Evolutionary conservation across 2,888 invertebrate species (phyloP), one percentile per base, ranked within the genome.

Genomic region (Pachymerium ferrugineum): DNA sequence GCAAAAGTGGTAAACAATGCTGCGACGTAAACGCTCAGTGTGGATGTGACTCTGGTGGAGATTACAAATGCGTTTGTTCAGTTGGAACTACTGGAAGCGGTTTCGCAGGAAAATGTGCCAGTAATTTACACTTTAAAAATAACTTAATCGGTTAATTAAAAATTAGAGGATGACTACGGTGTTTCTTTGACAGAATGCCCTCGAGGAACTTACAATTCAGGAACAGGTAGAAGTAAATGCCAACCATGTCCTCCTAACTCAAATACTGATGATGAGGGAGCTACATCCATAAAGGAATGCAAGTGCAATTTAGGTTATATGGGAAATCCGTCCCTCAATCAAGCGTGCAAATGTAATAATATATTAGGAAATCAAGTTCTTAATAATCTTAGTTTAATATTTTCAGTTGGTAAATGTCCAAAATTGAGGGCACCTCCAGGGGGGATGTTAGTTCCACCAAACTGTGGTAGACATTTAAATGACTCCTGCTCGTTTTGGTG

Each of bases 161-260:
- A 35, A 35, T 10, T 35, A 35, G 14, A 35, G 14, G 8, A 10
- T 10, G 8, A 67, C 3, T 67, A 14, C 3, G 12, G 12, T 16
- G 3, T 68, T 68, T 28, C n/a, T 22, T 6, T 16, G 8, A 31
- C 33, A 71, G 71, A 35, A 71, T 71, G 71, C 28, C 38, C 71
- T 35, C 28, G 16, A 38, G 71, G 71, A 38, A 71, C 38, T 19
- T 71, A 35, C 62, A 54, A 54, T 38, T 28, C 33, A 28, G 42
- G 10, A n/a, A 38, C 22, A 16, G 71, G 71, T 5, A 28, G 28
- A 38, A 22, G 22, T 14, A 28, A 28, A 22, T 71, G 71, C 38
- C 19, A 38, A n/a, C 38, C 16, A 4, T 71, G 71, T 38, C 71
- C 71, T 28, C 35, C 35, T 10, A 33, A 71, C 14, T 71, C 71